Conservation (phyloP, 1,140 invertebrate species). For the Scaptomyza hsui region DNA sequence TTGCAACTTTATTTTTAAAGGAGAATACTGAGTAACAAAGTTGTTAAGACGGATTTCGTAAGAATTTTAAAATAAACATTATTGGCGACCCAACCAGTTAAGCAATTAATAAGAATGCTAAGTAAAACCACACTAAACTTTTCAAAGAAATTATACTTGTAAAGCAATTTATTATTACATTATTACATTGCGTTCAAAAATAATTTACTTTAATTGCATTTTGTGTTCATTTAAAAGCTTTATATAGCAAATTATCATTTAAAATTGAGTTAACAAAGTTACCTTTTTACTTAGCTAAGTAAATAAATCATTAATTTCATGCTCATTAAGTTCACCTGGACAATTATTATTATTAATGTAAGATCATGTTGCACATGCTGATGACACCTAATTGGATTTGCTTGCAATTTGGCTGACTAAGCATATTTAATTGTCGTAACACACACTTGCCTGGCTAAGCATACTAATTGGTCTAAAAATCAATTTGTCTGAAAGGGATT, state of each 20-base stretch:
- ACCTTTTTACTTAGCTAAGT: not conserved
- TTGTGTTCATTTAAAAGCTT: not conserved
- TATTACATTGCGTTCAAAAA: too few species aligned
- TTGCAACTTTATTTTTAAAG: too few species aligned
- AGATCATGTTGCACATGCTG: not conserved
- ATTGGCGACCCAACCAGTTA: too few species aligned
- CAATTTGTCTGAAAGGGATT: constrained; percentile 2
- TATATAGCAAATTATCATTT: not conserved
- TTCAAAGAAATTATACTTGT: not conserved
- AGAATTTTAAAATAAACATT: too few species aligned
- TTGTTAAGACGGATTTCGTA: too few species aligned
- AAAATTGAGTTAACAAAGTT: not conserved
- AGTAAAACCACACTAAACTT: too few species aligned
- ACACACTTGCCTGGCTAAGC: not conserved
- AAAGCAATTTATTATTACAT: not conserved
- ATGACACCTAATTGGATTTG: not conserved
- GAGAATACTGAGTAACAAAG: too few species aligned
- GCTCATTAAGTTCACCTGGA: not conserved
- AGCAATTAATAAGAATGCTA: too few species aligned
- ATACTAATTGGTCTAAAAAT: not conserved
- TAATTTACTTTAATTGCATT: not conserved
- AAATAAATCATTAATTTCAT: too few species aligned
- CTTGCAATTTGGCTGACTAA: not conserved
- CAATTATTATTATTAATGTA: not conserved
- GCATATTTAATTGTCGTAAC: constrained; percentile 1